Conservation (phyloP, 2,113 vertebrate genomes). For the Gymnorhina tibicen region DNA sequence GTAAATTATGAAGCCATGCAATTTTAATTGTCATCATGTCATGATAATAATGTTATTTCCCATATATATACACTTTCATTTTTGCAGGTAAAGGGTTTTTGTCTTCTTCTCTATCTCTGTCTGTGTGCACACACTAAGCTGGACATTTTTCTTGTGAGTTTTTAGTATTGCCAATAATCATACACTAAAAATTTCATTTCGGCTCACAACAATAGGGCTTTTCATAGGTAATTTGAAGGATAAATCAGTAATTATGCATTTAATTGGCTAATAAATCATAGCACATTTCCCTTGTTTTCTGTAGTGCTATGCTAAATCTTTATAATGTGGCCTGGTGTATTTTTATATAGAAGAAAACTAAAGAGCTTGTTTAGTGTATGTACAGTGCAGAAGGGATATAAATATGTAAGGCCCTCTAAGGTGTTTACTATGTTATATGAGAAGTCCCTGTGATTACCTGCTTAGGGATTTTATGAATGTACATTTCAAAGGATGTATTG, state of each 20-base stretch:
- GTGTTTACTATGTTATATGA: neutral
- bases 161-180: neutral
- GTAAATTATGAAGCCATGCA: neutral
- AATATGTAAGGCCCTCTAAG: neutral
- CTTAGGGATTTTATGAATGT: neutral
- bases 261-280: constrained; percentile 60
- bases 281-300: constrained; percentile 19
- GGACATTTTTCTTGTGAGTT: neutral
- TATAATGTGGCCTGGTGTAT: neutral
- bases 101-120: neutral
- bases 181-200: neutral
- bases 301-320: neutral
- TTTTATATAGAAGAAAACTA: neutral
- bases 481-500: neutral
- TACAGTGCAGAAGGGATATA: neutral
- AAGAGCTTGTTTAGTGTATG: neutral
- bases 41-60: neutral
- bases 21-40: neutral
- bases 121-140: neutral
- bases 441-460: neutral
- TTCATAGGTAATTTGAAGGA: constrained; percentile 5
- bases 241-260: constrained; percentile 40
- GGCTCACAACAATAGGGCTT: neutral
- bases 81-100: neutral
- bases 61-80: neutral